Base-by-base conservation (phyloP, 2,888 invertebrate species). In the Opisthograptis luteolata region DNA sequence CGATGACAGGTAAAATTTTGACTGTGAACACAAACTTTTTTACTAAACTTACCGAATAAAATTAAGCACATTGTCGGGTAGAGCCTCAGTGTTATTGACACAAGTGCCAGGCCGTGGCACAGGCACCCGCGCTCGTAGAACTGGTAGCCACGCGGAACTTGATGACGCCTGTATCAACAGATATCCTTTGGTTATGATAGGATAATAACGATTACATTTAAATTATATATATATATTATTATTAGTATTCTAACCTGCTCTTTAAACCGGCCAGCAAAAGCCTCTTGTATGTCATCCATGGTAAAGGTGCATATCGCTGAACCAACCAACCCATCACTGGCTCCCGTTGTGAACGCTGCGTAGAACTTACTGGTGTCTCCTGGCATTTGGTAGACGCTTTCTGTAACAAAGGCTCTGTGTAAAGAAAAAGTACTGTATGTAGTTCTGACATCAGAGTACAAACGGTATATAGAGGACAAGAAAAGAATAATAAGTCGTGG, bases 271-370 rank as follows among this genome's bases (percentile, higher is more conserved):
- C 95, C 95, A 53, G 92, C 91, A 70, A 95, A 94, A 12, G 92
- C 92, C 45, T 91, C 92, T 68, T 94, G 93, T 58, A 95, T 94
- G 46, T 93, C 92, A 10, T 92, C 91, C 79, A 94, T 90, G 15
- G 91, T 92, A 79, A 92, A 95, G 10, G 93, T 92, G 79, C 95
- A 95, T 59, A 95, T 92, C 25, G 95, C 95, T 0, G 94, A 94
- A 1, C 95, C 94, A 46, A 92, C 92, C 44, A 94, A 88, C 2
- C 94, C 94, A 61, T 93, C 94, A 61, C 93, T 93, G 14, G 93
- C 92, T 2, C 91, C 91, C 3, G 94, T 94, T 37, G 94, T 94
- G 76, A 95, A 94, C 7, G 93, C 92, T 24, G 93, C 94, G 76
- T 94, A 94, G 79, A 94, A 94, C 57, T 86, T 92, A 73, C 83